Percentiles rank a stretch among this genome's conserved stretches.
phyloP scores from a whole-genome alignment of 2,113 vertebrate species.

The Taurulus bubalis region DNA sequence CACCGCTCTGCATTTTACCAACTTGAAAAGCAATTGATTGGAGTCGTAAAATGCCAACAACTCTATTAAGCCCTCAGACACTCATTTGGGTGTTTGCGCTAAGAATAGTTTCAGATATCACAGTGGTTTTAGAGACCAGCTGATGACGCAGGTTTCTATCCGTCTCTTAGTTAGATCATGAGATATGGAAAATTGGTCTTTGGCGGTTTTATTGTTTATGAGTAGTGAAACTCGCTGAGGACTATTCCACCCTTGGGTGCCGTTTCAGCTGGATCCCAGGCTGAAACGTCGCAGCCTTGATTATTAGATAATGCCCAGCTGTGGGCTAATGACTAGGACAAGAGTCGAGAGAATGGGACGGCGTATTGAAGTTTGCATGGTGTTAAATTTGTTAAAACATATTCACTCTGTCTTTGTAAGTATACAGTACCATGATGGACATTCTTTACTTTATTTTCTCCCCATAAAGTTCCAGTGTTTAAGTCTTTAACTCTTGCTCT shows the following conservation, averaged over 20 bases:
- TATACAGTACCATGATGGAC: background rate
- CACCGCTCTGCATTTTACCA: background rate
- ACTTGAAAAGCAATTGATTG: slow-evolving; percentile 9
- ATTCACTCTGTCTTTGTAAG: background rate
- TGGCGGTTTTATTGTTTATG: slow-evolving; percentile 4
- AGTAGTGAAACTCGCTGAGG: background rate
- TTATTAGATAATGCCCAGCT: slow-evolving; percentile 19
- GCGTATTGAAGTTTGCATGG: background rate
- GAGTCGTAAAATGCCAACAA: slow-evolving; percentile 13
- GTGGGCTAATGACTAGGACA: background rate
- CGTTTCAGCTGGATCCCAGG: background rate
- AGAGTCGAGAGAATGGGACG: background rate
- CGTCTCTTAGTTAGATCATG: background rate
- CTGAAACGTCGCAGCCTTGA: background rate
- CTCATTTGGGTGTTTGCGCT: slow-evolving; percentile 20
- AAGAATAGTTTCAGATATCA: background rate
- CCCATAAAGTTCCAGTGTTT: background rate
- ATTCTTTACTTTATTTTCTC: no score
- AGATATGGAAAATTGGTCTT: slow-evolving; percentile 20
- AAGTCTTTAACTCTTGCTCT: background rate
- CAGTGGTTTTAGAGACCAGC: background rate
- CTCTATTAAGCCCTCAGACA: background rate
- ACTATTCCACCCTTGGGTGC: background rate
- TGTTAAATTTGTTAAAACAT: background rate
- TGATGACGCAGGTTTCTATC: slow-evolving; percentile 9